Base-by-base conservation (phyloP, 1,140 invertebrate species). In the Scaptomyza hsui region DNA sequence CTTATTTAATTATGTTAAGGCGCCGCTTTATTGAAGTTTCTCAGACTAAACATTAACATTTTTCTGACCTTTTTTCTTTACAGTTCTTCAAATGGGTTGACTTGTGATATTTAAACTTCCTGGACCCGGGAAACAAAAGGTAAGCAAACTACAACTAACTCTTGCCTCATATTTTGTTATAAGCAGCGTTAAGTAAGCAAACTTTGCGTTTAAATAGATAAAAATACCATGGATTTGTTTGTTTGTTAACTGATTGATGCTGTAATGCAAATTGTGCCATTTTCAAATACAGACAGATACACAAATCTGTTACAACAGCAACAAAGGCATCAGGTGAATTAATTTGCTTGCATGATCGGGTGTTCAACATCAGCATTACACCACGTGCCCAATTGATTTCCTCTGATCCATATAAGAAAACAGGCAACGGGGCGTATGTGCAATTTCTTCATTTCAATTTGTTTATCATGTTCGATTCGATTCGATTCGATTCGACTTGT, bases 31-130 rank as follows among this genome's bases (percentile, higher is more conserved):
- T 51, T 3, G n/a, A 10, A 26, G 37, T 45, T 7, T 10, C 24
- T 4, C 48, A 56, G 10, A 64, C 44, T 18, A 21, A 76, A 29
- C 12, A 41, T n/a, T 3, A 57, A 21, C n/a, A 44, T 51, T 62
- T 10, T 48, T 26, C n/a, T 51, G 35, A 6, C n/a, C 52, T 39
- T 26, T 7, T 12, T 15, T 76, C 18, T 19, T 90, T 90, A 6
- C 79, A 90, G 89, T 90, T 89, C 75, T 85, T 90, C 89, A 90
- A 88, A 90, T 90, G 89, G 89, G 89, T 90, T 90, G 89, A 90
- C 72, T 90, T 90, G 89, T 81, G 86, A 90, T 61, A 86, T 75
- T 78, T 73, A 68, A 83, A 69, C 83, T 86, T 90, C 89, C 89
- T 90, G 89, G 79, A 90, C 89, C 89, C 89, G 89, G 89, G 89